A percentile compares a stretch with the other conserved stretches of the same genome.
These are phyloP conservation scores for Noturus placidus DNA, from an alignment of 2,113 vertebrate species.

Conservation along the genomic window DNA sequence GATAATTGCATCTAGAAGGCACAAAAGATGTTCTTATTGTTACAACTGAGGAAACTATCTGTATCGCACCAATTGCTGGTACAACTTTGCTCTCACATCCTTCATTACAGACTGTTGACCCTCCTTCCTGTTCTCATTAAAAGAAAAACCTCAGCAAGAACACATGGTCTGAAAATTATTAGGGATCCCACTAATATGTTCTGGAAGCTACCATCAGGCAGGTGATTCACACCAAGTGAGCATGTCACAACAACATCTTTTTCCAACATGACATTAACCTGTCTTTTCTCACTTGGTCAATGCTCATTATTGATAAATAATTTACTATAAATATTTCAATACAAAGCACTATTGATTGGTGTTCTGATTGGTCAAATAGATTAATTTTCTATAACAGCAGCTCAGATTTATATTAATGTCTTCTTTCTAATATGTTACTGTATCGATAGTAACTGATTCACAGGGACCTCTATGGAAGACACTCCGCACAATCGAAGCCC, in stretches of 20 bases:
- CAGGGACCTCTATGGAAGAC: no score
- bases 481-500: neutral
- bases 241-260: neutral
- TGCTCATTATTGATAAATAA: neutral
- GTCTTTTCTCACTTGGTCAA: neutral
- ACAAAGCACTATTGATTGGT: neutral
- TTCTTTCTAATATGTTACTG: neutral
- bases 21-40: neutral
- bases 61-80: neutral
- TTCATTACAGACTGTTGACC: neutral
- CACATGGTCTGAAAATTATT: neutral
- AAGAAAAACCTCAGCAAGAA: constrained; percentile 1
- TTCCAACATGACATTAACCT: neutral
- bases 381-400: neutral
- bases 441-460: constrained; percentile 14
- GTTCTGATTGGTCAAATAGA: neutral
- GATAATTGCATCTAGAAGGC: neutral
- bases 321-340: neutral
- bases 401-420: neutral
- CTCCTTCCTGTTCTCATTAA: neutral
- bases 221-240: neutral
- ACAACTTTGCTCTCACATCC: neutral
- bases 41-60: neutral
- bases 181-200: neutral
- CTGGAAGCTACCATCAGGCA: neutral